Conservation (phyloP, 1,140 invertebrate species). For the Propsilocerus akamusi region DNA sequence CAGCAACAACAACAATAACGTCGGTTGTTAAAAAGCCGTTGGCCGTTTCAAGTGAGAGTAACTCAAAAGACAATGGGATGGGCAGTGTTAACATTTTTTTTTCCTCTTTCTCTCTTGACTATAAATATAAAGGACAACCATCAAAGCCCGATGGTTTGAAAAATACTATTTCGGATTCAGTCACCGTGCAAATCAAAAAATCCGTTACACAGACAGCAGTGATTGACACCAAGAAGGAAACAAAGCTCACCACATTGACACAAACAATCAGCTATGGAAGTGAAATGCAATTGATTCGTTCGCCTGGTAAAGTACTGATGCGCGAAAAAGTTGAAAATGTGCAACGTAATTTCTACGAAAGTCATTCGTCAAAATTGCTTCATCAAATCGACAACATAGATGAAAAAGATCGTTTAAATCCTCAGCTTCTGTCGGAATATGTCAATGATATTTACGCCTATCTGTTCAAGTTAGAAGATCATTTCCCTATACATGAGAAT, state of each 20-base stretch:
- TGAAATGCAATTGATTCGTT: background rate
- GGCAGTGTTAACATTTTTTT: too few relatives aligned
- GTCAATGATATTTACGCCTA: conserved; percentile 67
- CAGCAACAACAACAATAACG: conserved; percentile 1
- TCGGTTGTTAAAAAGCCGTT: background rate
- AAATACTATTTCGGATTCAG: background rate
- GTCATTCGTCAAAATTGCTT: background rate
- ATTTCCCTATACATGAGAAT: conserved; percentile 31
- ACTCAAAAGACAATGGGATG: too few relatives aligned
- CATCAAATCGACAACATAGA: conserved; percentile 41
- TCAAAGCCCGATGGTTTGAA: background rate
- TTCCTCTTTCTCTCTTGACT: background rate
- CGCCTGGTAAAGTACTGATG: background rate
- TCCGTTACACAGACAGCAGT: background rate
- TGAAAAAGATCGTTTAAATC: conserved; percentile 46
- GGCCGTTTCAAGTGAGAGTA: too few relatives aligned
- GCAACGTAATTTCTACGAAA: background rate
- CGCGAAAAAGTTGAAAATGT: background rate
- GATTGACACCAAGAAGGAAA: background rate
- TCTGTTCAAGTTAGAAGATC: conserved; percentile 42
- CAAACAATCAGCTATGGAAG: too few relatives aligned
- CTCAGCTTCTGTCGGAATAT: conserved; percentile 59
- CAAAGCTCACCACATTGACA: background rate
- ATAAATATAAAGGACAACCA: background rate
- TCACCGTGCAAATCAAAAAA: background rate